phyloP scores from a whole-genome alignment of 2,797 vertebrate genomes.

The Taeniopygia guttata region DNA sequence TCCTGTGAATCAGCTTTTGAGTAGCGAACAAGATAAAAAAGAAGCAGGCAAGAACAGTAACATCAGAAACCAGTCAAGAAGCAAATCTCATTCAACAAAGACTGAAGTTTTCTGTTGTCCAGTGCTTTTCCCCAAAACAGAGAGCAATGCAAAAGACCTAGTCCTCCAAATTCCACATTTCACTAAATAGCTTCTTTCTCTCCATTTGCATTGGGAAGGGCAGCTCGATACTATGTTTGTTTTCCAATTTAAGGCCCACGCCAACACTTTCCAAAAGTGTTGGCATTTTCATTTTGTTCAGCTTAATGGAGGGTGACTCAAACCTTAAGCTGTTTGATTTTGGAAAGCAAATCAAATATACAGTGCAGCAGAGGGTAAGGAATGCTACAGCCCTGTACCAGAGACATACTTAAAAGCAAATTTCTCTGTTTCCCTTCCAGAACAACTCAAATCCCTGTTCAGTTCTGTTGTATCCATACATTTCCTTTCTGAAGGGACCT shows the following conservation, averaged over 20 bases:
- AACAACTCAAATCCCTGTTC: background rate
- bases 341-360: slow-evolving; percentile 26
- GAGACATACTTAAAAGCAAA: background rate
- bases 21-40: background rate
- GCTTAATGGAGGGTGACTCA: slow-evolving; percentile 32
- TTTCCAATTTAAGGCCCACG: background rate
- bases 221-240: background rate
- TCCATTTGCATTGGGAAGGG: background rate
- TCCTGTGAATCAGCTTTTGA: background rate
- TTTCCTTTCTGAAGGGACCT: background rate
- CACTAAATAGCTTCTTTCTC: background rate
- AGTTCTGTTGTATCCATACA: background rate
- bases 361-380: background rate
- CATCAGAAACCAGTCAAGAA: rapidly evolving
- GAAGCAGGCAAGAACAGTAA: background rate
- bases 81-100: background rate
- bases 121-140: background rate
- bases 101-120: background rate
- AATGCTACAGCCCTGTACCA: background rate
- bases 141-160: background rate
- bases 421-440: background rate
- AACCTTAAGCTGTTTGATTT: slow-evolving; percentile 21
- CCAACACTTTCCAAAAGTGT: background rate
- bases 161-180: background rate
- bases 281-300: slow-evolving; percentile 41